Percentiles rank a stretch among this genome's conserved stretches.
Evolutionary conservation across 2,797 vertebrate species (phyloP).

Genomic region (Intellagama lesueurii): DNA sequence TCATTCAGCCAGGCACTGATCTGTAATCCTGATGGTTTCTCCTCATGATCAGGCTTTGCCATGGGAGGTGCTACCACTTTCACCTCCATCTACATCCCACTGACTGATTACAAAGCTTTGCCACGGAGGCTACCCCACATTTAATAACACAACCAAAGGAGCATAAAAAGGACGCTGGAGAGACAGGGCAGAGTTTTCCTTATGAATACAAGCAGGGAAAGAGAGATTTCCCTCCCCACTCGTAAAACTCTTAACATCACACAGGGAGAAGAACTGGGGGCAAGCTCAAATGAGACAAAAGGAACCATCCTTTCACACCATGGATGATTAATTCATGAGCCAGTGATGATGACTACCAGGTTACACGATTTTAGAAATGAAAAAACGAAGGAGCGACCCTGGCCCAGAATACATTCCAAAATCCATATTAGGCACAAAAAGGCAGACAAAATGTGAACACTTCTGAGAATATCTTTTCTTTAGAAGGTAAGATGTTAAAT

Average conservation of each 20-base stretch:
- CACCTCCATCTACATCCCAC: neutral
- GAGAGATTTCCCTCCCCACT: neutral
- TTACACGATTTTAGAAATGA: neutral
- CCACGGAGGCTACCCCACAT: neutral
- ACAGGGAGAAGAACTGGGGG: neutral
- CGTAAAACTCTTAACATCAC: too few species aligned
- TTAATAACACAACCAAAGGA: neutral
- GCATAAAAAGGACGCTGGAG: neutral
- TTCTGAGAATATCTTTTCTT: too few species aligned
- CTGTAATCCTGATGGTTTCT: constrained; percentile 9
- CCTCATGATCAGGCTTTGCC: neutral
- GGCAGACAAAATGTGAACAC: too few species aligned
- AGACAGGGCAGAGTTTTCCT: neutral
- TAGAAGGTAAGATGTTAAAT: too few species aligned
- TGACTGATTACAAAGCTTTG: neutral
- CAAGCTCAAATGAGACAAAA: too few species aligned
- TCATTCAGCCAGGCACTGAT: constrained; percentile 4
- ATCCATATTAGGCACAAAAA: too few species aligned
- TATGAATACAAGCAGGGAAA: neutral
- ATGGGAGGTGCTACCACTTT: neutral
- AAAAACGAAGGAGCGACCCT: neutral
- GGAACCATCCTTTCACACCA: neutral
- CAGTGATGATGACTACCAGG: neutral
- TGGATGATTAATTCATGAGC: too few species aligned
- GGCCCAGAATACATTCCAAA: neutral